Conservation (phyloP, 2,888 invertebrate species). For the Apodemia mormo region DNA sequence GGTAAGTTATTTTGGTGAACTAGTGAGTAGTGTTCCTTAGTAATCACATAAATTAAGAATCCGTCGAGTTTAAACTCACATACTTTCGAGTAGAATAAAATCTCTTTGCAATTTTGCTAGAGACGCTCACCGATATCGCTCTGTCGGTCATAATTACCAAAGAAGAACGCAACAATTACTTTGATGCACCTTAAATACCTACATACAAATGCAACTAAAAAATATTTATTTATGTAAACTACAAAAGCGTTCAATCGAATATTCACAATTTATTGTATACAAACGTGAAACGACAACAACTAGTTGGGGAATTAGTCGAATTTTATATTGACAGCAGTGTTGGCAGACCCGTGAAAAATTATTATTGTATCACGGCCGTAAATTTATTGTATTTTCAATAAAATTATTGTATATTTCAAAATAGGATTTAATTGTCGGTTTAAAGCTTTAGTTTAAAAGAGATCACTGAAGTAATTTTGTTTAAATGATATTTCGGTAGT, state of each 20-base stretch:
- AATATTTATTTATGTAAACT: constrained; percentile 4
- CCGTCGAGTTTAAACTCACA: constrained; percentile 36
- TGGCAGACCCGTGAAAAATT: too few species aligned
- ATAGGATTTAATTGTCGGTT: too few species aligned
- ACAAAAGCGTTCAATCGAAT: background rate
- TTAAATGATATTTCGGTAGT: too few species aligned
- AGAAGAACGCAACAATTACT: constrained; percentile 8
- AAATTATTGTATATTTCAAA: too few species aligned
- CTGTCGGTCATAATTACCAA: constrained; percentile 58
- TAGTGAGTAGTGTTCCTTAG: constrained; percentile 20
- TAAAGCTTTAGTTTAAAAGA: too few species aligned
- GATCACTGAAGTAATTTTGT: too few species aligned
- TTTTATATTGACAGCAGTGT: background rate
- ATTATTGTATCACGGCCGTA: too few species aligned
- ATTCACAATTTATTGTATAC: background rate
- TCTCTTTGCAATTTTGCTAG: constrained; percentile 8
- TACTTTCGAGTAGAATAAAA: constrained; percentile 34
- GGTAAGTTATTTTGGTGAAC: constrained; percentile 8
- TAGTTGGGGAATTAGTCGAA: constrained; percentile 9
- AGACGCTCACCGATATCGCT: constrained; percentile 64
- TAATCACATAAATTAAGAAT: constrained; percentile 14
- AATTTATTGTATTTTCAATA: too few species aligned
- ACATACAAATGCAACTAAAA: constrained; percentile 9
- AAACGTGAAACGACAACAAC: constrained; percentile 3
- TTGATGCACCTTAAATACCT: background rate